Base-by-base conservation (phyloP, 2,797 vertebrate genomes). In the Huso huso region DNA sequence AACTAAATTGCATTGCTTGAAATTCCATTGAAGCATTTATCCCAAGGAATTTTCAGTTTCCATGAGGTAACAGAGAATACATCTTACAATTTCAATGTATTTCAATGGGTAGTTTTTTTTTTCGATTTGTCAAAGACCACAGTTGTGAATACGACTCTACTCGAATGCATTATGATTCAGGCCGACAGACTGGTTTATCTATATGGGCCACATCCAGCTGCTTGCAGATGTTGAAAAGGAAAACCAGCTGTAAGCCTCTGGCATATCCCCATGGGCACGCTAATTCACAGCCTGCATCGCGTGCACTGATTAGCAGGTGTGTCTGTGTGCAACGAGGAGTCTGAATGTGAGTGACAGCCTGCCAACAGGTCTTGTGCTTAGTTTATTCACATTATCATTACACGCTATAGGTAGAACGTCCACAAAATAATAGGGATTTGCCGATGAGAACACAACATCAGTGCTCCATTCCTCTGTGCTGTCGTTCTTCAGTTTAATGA, bases 251-350 rank as follows among this genome's bases (percentile, higher is more conserved):
- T 13, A n/a, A n/a, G 12, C 55, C 55, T 58, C 11, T 11, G 12
- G 15, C 51, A 58, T n/a, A 15, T 58, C 12, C 10, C 10, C 12
- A n/a, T 15, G 12, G 4, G 55, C 8, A 58, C 11, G 7, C 37
- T 37, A 37, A 4, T 37, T 37, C 37, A 37, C 4, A 37, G 37
- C 37, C 37, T 37, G 37, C 37, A 37, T 37, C 15, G 12, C 8
- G 6, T 58, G 55, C 61, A 18, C 60, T 70, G 63, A 67, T 75
- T 73, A 61, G 72, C 70, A 71, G 69, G 64, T 63, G 64, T 65
- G 6, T 53, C 15, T 53, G 51, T 53, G 15, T 55, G 15, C 63
- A 6, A 11, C 12, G 4, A 37, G 37, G 37, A 37, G 11, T 37
- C 51, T 7, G 12, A 0, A 55, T 12, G 37, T 65, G 63, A 55